Evolutionary conservation across 2,113 vertebrate genomes (phyloP), one percentile per base, ranked within the genome.

Genomic region (Petroica traversi): DNA sequence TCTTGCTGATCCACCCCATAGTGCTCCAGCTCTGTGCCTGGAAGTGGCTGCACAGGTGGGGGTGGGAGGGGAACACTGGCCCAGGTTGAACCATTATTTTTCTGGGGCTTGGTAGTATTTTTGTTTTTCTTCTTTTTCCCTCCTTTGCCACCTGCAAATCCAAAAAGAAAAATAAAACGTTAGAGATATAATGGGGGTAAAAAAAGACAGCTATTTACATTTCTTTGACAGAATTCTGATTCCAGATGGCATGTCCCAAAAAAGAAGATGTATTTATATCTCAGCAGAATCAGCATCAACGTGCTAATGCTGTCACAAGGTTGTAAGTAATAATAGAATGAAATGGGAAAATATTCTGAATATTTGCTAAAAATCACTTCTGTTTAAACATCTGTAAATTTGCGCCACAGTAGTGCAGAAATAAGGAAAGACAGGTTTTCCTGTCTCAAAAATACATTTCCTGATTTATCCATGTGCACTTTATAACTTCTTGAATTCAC

Each of bases 111-210:
- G 62, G 98, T 97, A 57, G 98, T 97, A 88, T 98, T 99, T 98
- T 99, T 99, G 81, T 88, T 99, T 98, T 99, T 99, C 98, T 99
- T 99, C 98, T 99, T 99, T 98, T 99, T 99, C 36, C 99, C 99
- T 97, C 99, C 99, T 98, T 99, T 99, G 15, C 99, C 99, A 98
- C 99, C 99, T 99, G 94, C 76, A 98, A 96, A 90, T 97, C 43
- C 64, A 95, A 97, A 77, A 93, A 79, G 14, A 74, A 85, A 80
- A 94, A 63, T 1, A 58, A 83, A 97, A 78, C 25, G 24, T 96
- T 96, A 96, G 54, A 92, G 46, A 89, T 77, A 71, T 26, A 83
- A 36, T 29, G 33, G 28, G 36, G 28, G 36, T 28, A 83, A 91
- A 88, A 89, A 92, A 85, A 62, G 51, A 51, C 74, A 89, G 66